These are phyloP conservation scores for Pelosia muscerda DNA, from an alignment of 2,888 invertebrate species.

Conservation along the genomic window DNA sequence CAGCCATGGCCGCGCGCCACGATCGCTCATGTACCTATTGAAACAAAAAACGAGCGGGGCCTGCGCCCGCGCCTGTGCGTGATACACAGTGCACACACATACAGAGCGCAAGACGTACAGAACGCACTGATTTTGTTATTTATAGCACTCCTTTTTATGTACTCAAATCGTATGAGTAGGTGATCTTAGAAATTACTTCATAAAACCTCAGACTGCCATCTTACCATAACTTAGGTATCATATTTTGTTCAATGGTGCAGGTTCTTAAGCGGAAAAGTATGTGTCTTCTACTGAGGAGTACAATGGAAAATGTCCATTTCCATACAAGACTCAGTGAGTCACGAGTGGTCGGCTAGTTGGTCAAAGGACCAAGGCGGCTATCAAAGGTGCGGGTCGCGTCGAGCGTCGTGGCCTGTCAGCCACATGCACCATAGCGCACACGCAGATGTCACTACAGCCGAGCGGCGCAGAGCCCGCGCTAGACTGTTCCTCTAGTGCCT, in stretches of 20 bases:
- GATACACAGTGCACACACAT: neutral
- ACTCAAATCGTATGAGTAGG: neutral
- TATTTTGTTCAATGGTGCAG: too few relatives aligned
- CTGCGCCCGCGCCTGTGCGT: neutral
- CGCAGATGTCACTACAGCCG: neutral
- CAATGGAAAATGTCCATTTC: too few relatives aligned
- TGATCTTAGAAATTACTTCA: neutral
- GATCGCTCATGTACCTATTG: neutral
- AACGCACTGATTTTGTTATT: neutral
- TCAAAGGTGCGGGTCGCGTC: neutral
- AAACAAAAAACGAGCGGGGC: neutral
- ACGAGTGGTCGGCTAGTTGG: neutral
- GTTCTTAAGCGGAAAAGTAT: too few relatives aligned
- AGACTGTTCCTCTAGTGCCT: too few relatives aligned
- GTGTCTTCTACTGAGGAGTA: too few relatives aligned
- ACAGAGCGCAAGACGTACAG: neutral
- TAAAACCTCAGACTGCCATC: too few relatives aligned
- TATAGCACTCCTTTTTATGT: neutral
- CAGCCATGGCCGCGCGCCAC: neutral
- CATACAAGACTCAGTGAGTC: neutral
- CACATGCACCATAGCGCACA: neutral
- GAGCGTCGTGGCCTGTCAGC: neutral
- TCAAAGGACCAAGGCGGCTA: too few relatives aligned
- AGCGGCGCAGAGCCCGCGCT: neutral
- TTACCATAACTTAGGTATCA: too few relatives aligned